Base-by-base conservation (phyloP, 2,797 vertebrate species). In the Parauchenoglanis ngamensis region DNA sequence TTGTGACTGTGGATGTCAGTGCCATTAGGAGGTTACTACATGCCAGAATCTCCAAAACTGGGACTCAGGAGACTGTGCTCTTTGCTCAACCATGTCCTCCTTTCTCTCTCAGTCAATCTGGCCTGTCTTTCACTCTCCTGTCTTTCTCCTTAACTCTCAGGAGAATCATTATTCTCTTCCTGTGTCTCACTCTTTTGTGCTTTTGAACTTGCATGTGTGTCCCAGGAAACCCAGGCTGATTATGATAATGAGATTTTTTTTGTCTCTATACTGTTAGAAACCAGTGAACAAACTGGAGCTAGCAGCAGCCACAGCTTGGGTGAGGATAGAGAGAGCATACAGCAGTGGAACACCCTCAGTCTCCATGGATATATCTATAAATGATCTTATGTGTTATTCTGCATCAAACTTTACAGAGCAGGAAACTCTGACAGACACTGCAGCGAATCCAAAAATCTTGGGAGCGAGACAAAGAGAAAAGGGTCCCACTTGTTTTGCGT, bases 131-230 rank as follows among this genome's bases (percentile, higher is more conserved):
- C 46, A 77, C 49, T 28, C 73, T 57, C 31, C 17, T n/a, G 78
- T 61, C 46, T 65, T 35, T 81, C 56, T 70, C 13, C 68, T 77
- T 68, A 59, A 49, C 59, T 86, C 59, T 35, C 35, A 31, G 65
- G n/a, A 87, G 46, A 54, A 75, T 83, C 80, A 76, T 31, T 80
- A 17, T n/a, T 82, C 56, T 68, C 57, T 31, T 44, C 7, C 56
- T 70, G 15, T 21, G 28, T 52, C 65, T 52, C 7, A 2, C 21
- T 54, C 31, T 17, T 86, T 86, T 44, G 46, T 31, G 21, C 35
- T 70, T 72, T 80, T 86, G 31, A 79, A 86, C 65, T 35, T 79
- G 83, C n/a, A 75, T 85, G 70, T 86, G 17, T 35, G n/a, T 31
- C 54, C 54, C 76, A 57, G 8, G n/a, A 35, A 57, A 78, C 76